Percentiles rank a stretch among this genome's conserved stretches.
Evolutionary conservation across 2,888 invertebrate species (phyloP).

Genomic region (Helleia helle): DNA sequence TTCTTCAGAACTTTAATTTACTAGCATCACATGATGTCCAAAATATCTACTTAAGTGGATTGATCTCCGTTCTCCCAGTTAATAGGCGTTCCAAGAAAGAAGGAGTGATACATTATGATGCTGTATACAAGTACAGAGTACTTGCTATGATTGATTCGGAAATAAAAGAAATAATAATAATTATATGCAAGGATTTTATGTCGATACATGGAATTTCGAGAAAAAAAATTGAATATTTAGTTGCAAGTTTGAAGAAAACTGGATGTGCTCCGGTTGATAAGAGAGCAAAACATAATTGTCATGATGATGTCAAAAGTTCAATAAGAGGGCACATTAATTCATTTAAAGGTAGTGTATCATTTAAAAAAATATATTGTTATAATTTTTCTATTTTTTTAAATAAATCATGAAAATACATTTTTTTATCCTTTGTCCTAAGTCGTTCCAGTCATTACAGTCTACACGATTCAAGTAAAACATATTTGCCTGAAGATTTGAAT

Average conservation of each 20-base stretch:
- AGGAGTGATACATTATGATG: slow-evolving; percentile 9
- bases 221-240: slow-evolving; percentile 10
- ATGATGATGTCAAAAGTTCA: slow-evolving; percentile 8
- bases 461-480: slow-evolving; percentile 10
- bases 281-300: slow-evolving; percentile 9
- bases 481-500: slow-evolving; percentile 13
- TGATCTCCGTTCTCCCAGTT: slow-evolving; percentile 15
- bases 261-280: slow-evolving; percentile 5
- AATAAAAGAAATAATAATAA: slow-evolving; percentile 4
- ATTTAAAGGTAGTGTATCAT: slow-evolving; percentile 6
- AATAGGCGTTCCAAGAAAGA: slow-evolving; percentile 9
- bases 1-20: slow-evolving; percentile 14
- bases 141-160: slow-evolving; percentile 2
- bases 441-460: slow-evolving; percentile 11
- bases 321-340: slow-evolving; percentile 10
- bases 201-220: slow-evolving; percentile 13
- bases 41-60: slow-evolving; percentile 14
- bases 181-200: slow-evolving; percentile 11
- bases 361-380: not conserved
- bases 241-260: slow-evolving; percentile 6
- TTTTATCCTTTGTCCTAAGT: slow-evolving; percentile 10
- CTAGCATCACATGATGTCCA: slow-evolving; percentile 13
- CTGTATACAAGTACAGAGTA: slow-evolving; percentile 9
- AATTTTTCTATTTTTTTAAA: slow-evolving; percentile 5
- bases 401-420: not conserved